Evolutionary conservation across 35 echinoderm and acorn worm species (phyloP).

Genomic region (Nesometra sesokonis): DNA sequence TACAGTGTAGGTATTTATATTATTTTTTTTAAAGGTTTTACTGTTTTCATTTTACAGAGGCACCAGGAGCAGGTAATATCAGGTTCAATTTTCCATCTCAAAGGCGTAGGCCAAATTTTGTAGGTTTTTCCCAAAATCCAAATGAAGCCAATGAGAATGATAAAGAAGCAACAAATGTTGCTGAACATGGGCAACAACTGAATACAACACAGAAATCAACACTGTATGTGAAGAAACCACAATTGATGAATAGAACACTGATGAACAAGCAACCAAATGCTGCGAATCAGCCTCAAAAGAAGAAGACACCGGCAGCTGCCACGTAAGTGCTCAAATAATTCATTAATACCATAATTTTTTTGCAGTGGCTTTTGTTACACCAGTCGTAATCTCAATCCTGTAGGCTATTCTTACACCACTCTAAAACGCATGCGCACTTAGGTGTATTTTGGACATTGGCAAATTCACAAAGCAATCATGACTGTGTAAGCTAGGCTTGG

Average conservation of each 20-base stretch:
- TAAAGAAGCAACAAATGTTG: background rate
- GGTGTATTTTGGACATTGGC: too few species aligned
- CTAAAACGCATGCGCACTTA: too few species aligned
- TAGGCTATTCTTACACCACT: too few species aligned
- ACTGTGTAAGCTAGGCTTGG: too few species aligned
- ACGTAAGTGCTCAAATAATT: too few species aligned
- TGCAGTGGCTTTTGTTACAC: too few species aligned
- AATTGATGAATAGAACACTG: background rate
- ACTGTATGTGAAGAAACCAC: background rate
- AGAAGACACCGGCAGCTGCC: background rate
- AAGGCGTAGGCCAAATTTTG: background rate
- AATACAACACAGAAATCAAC: background rate
- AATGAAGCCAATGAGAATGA: background rate
- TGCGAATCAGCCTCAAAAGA: background rate
- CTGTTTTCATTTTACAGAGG: slow-evolving; percentile 15
- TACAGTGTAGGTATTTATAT: too few species aligned
- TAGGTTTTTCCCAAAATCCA: background rate
- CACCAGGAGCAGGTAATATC: slow-evolving; percentile 37
- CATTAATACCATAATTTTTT: too few species aligned
- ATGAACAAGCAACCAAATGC: background rate
- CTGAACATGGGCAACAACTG: background rate
- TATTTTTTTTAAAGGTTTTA: too few species aligned
- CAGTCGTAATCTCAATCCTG: too few species aligned
- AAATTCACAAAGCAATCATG: too few species aligned
- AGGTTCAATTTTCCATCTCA: slow-evolving; percentile 45